phyloP scores from a whole-genome alignment of 2,113 vertebrate genomes.

The Mellivora capensis region DNA sequence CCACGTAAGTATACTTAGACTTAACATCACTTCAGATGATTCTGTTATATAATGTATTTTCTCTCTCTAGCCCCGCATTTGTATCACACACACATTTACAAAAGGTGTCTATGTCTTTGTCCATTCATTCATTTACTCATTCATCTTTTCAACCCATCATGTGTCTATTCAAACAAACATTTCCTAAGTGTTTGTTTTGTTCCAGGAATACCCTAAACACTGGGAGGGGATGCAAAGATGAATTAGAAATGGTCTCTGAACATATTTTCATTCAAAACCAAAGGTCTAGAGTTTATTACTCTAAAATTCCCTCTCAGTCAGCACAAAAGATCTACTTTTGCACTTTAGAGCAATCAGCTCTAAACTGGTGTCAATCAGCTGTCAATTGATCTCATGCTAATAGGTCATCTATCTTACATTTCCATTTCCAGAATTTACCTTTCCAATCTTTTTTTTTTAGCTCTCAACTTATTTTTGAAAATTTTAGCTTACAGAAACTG shows the following conservation, averaged over 20 bases:
- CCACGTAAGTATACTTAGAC: neutral
- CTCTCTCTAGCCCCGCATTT: neutral
- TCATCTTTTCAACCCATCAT: conserved; percentile 20
- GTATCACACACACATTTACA: neutral
- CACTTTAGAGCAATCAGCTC: neutral
- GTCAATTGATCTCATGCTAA: neutral
- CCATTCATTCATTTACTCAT: neutral
- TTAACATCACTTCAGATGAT: conserved; percentile 16
- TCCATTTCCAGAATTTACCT: conserved; percentile 24
- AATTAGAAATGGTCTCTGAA: neutral
- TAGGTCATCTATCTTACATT: neutral
- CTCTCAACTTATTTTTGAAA: too few relatives aligned
- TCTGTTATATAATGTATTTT: neutral
- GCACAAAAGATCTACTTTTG: conserved; percentile 10
- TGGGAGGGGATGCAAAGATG: neutral
- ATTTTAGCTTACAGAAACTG: too few relatives aligned
- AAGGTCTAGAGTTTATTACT: neutral
- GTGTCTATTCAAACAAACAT: neutral
- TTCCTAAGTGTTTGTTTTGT: conserved; percentile 13
- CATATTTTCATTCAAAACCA: neutral
- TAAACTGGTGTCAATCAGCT: neutral
- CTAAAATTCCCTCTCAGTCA: neutral
- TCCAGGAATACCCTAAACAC: neutral
- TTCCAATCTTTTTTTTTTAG: neutral
- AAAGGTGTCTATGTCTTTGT: neutral